phyloP scores from a whole-genome alignment of 2,797 vertebrate species.

The Sebastes trivittatus region DNA sequence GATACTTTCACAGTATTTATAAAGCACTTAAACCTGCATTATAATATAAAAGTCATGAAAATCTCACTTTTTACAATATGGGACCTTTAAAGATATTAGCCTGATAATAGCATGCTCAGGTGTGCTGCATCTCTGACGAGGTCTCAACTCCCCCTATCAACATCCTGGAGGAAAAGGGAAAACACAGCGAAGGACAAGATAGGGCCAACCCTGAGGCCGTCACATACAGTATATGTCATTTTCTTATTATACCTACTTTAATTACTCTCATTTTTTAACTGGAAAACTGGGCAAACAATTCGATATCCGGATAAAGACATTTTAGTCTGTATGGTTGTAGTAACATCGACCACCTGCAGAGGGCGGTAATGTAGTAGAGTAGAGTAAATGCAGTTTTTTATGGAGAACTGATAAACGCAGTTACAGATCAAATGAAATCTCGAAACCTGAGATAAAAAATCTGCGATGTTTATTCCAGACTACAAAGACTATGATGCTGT shows the following conservation, averaged over 20 bases:
- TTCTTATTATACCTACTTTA: too few species aligned
- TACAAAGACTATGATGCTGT: neutral
- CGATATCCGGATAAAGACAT: too few species aligned
- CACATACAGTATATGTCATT: too few species aligned
- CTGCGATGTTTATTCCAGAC: neutral
- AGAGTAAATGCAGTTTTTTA: neutral
- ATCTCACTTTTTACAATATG: too few species aligned
- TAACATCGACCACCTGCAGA: neutral
- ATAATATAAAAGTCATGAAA: too few species aligned
- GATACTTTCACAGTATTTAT: too few species aligned
- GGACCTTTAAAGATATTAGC: too few species aligned
- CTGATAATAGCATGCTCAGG: neutral
- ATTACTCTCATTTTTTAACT: too few species aligned
- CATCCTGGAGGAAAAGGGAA: neutral
- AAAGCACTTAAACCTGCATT: too few species aligned
- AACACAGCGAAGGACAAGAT: neutral
- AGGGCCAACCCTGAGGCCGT: neutral
- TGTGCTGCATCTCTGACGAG: neutral
- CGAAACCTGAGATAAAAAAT: neutral
- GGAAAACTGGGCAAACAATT: too few species aligned
- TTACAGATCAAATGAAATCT: neutral
- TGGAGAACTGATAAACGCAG: neutral
- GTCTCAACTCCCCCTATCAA: neutral
- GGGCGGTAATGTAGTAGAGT: neutral
- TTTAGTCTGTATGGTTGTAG: neutral